Evolutionary conservation across 2,888 invertebrate genomes (phyloP).

Genomic region (Copidosoma aretas): DNA sequence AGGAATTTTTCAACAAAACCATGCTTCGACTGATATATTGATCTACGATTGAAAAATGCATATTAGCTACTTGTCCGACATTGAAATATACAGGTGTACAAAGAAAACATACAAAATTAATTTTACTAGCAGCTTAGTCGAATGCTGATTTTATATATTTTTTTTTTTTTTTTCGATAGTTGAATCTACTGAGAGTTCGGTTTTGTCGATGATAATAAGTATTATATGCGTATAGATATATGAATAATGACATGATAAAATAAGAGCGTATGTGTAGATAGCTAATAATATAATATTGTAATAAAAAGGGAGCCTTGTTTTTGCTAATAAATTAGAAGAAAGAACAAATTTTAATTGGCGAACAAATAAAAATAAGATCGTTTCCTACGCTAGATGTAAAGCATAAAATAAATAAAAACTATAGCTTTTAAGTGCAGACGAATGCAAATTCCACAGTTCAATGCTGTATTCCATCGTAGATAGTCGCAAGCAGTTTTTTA

Average conservation of each 20-base stretch:
- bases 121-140: slow-evolving; percentile 39
- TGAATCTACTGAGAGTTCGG: slow-evolving; percentile 17
- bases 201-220: slow-evolving; percentile 29
- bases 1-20: slow-evolving; percentile 6
- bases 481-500: slow-evolving; percentile 20
- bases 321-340: neutral
- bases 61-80: slow-evolving; percentile 17
- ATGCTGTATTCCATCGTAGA: slow-evolving; percentile 20
- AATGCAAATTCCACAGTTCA: slow-evolving; percentile 17
- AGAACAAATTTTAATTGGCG: neutral
- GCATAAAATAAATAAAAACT: slow-evolving; percentile 20
- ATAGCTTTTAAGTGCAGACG: slow-evolving; percentile 27
- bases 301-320: slow-evolving; percentile 7
- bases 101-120: slow-evolving; percentile 29
- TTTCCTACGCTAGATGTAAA: slow-evolving; percentile 19
- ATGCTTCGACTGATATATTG: slow-evolving; percentile 39
- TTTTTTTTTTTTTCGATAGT: slow-evolving; percentile 48
- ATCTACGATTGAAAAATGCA: slow-evolving; percentile 1
- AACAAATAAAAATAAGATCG: neutral
- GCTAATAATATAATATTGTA: slow-evolving; percentile 24
- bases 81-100: slow-evolving; percentile 25
- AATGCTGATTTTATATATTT: slow-evolving; percentile 51
- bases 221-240: slow-evolving; percentile 33
- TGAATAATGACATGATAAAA: slow-evolving; percentile 18
- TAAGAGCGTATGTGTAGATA: slow-evolving; percentile 34